Evolutionary conservation across 1,140 invertebrate species (phyloP), one percentile per base, ranked within the genome.

Genomic region (Euwallacea fornicatus): DNA sequence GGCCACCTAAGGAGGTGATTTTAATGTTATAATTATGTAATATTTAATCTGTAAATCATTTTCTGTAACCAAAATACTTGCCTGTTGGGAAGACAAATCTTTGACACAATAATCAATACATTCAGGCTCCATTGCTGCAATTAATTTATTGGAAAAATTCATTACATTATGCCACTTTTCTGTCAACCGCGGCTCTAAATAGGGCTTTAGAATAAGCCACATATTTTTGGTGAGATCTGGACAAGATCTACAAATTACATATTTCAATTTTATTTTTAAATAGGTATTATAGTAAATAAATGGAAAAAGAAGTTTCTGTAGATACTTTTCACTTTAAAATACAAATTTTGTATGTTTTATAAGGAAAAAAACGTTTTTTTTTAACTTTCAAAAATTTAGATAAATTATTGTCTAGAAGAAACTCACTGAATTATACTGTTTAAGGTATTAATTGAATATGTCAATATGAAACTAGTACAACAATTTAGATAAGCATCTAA

Each of bases 151-250:
- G 10, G 84, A 72, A 80, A 89, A 90, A 43, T 83, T 78, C 33
- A 85, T 80, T 46, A 84, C 80, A 74, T 76, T 83, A 6, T 86
- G 81, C 88, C 88, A 90, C 71, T 87, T 86, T 66, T 78, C 78
- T 2, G 87, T 86, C 43, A 84, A 79, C 78, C 86, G 82, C 0
- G 87, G 87, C 74, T 86, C 83, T 72, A 90, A 84, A 76, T 82
- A 86, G 44, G 85, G 82, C 74, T 88, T 87, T 3, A 89, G 77
- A 42, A 83, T 81, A 65, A 46, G 81, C 54, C 91, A 85, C 6
- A 91, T 83, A 44, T 85, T 84, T 80, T 88, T 86, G 9, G 89
- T 85, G 56, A 93, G 83, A 79, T 93, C 91, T 2, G 91, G 91
- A 81, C 90, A 92, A 42, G 86, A 85, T 46, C 80, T 79, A 33